Evolutionary conservation across 2,113 vertebrate species (phyloP), one percentile per base, ranked within the genome.

Genomic region (Irena cyanogastra): DNA sequence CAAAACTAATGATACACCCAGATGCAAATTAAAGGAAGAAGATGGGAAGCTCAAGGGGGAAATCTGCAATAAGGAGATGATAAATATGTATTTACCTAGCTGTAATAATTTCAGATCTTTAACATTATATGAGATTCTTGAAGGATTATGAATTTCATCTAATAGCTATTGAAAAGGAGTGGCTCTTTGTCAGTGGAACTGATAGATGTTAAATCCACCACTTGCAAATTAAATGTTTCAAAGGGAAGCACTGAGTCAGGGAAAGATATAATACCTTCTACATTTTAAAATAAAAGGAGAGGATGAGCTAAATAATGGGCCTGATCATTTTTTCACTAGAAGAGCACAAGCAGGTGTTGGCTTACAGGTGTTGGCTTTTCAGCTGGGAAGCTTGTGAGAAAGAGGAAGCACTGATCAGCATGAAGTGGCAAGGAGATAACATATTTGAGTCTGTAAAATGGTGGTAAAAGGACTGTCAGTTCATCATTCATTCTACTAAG

Each of bases 21-120:
- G 52, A 53, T n/a, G 9, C 16, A 87, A 91, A 84, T 72, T 87
- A 33, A 74, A 72, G 52, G 59, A 95, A 94, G 64, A 86, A 79
- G 47, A 79, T 83, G 27, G 33, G 35, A 83, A 61, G 41, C 74
- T 77, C 57, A 82, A 44, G 49, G 49, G 33, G 39, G 21, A 90
- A 89, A 76, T 85, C 63, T 90, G 54, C 83, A 59, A 14, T 66
- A 63, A 83, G n/a, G 23, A 91, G 68, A 56, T 68, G 44, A 69
- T 91, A 91, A 92, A 85, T 85, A 85, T 57, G 71, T 89, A 78
- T 92, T 90, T 69, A 87, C 53, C 33, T 92, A 78, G 54, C 35
- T n/a, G 41, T 49, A 83, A 83, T 86, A 28, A 74, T 76, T 79
- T 80, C 63, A 90, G 30, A 35, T 90, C 70, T 91, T 95, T 90